Base-by-base conservation (phyloP, 2,888 invertebrate genomes). In the Zhuqinia jingwanae region DNA sequence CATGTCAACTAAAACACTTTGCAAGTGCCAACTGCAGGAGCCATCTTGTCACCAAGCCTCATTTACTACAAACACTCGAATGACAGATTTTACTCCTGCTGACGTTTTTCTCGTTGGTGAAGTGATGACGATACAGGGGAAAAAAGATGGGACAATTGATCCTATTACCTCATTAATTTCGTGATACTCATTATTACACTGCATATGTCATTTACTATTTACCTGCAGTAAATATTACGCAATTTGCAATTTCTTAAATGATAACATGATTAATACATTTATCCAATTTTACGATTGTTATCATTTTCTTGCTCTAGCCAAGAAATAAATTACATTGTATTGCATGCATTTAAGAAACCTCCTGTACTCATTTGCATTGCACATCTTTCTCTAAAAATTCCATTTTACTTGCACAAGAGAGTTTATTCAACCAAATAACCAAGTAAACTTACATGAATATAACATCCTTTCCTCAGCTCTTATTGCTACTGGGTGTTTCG, bases 401-500 rank as follows among this genome's bases (percentile, higher is more conserved):
- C n/a, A n/a, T 70, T 36, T 8, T 36, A 36, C 47, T 47, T 30
- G 50, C 53, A 53, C n/a, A 56, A 10, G 20, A 50, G n/a, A 17
- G 15, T 30, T 42, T 36, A 13, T 25, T 47, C 17, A 45, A 11
- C 3, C 15, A 47, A 20, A 47, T 25, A 36, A 17, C 8, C 15
- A 25, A 56, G 10, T 11, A 42, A 30, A 56, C 36, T 30, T 53
- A 27, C 45, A 42, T 20, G n/a, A n/a, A n/a, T n/a, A n/a, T n/a
- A n/a, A n/a, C n/a, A n/a, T n/a, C n/a, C n/a, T n/a, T n/a, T n/a
- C n/a, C n/a, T n/a, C n/a, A n/a, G n/a, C n/a, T n/a, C n/a, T n/a
- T n/a, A n/a, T 70, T 70, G 84, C 87, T 84, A 84, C 84, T 87
- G 79, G 84, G 79, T 75, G 84, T 87, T 84, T 63, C 68, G 58